Evolutionary conservation across 2,888 invertebrate genomes (phyloP).

Genomic region (Crossocerus cetratus): DNA sequence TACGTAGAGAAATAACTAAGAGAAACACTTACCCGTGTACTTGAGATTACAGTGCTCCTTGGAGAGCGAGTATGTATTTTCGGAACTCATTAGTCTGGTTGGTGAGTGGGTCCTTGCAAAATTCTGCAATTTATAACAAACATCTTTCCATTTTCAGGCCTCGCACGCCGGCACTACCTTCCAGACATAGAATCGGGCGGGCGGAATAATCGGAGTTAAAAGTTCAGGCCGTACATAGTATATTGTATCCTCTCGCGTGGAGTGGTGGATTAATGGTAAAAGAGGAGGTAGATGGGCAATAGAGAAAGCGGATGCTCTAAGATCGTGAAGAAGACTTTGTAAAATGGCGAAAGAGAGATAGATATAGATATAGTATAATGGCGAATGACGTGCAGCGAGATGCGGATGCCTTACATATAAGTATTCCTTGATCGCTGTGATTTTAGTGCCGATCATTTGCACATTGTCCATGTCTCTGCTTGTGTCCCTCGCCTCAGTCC

Average conservation of each 20-base stretch:
- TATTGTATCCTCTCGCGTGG: no score
- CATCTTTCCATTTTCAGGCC: slow-evolving; percentile 6
- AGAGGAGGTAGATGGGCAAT: no score
- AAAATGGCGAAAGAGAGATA: neutral
- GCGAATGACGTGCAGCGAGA: slow-evolving; percentile 50
- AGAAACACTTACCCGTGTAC: slow-evolving; percentile 70
- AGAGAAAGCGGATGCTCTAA: no score
- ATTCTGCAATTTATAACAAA: slow-evolving; percentile 69
- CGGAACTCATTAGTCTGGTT: slow-evolving; percentile 76
- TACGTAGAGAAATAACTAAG: neutral
- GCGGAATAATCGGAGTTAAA: no score
- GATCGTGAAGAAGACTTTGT: no score
- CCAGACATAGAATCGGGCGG: no score
- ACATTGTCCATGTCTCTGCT: slow-evolving; percentile 77
- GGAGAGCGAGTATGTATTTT: slow-evolving; percentile 75
- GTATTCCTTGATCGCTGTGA: slow-evolving; percentile 77
- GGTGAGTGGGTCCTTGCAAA: slow-evolving; percentile 75
- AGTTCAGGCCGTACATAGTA: no score
- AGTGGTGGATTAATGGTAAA: no score
- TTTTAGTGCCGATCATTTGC: slow-evolving; percentile 77
- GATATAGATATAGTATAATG: slow-evolving; percentile 4
- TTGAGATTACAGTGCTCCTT: slow-evolving; percentile 75
- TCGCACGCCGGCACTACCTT: no score
- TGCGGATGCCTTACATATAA: slow-evolving; percentile 75
- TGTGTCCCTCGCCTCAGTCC: slow-evolving; percentile 74